phyloP scores from a whole-genome alignment of 2,888 invertebrate genomes.

The Standfussiana lucernea region DNA sequence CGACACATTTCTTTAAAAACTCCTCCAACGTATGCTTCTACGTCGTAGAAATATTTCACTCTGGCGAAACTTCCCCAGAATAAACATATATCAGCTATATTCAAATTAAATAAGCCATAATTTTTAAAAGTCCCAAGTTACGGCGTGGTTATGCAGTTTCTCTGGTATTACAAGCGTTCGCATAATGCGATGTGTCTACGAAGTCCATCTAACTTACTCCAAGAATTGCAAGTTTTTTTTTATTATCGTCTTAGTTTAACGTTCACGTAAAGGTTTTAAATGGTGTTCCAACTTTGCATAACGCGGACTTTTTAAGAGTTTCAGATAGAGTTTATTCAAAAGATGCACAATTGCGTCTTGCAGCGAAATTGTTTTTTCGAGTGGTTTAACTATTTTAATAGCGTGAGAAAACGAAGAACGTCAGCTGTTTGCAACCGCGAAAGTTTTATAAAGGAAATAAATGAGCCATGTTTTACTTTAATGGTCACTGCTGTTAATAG shows the following conservation, averaged over 20 bases:
- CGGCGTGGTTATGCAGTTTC: conserved; percentile 66
- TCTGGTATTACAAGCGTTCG: conserved; percentile 66
- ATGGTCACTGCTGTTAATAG: conserved; percentile 5
- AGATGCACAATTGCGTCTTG: conserved; percentile 40
- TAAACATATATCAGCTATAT: conserved; percentile 73
- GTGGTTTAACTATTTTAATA: conserved; percentile 20
- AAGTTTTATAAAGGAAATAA: conserved; percentile 33
- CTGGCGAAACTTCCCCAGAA: conserved; percentile 57
- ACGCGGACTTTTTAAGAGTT: conserved; percentile 44
- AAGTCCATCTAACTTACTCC: conserved; percentile 45
- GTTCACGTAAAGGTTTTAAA: conserved; percentile 47
- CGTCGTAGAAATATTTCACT: conserved; percentile 61
- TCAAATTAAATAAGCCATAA: conserved; percentile 77
- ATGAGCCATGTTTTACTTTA: conserved; percentile 22
- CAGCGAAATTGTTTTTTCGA: conserved; percentile 40
- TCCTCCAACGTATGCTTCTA: conserved; percentile 57
- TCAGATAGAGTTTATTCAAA: conserved; percentile 38
- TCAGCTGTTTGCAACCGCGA: conserved; percentile 20
- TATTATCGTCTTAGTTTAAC: conserved; percentile 47
- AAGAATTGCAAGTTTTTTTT: conserved; percentile 52
- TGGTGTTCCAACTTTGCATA: conserved; percentile 53
- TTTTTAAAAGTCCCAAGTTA: conserved; percentile 71
- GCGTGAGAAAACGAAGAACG: conserved; percentile 11
- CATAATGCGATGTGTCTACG: conserved; percentile 64
- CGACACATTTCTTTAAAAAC: conserved; percentile 56